phyloP scores from a whole-genome alignment of 2,888 invertebrate genomes.

The Heliconius aoede region DNA sequence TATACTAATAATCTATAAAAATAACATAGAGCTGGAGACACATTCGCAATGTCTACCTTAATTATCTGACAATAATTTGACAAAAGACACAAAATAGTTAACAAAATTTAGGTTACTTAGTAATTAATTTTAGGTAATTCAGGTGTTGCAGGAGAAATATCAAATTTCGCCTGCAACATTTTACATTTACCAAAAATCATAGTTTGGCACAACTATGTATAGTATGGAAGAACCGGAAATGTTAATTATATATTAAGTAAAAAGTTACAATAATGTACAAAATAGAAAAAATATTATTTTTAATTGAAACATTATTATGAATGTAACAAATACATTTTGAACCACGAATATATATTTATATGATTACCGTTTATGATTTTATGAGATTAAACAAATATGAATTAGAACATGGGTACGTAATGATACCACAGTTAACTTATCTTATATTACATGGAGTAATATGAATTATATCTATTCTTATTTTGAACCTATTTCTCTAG shows the following conservation, averaged over 20 bases:
- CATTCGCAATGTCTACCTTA: too few species aligned
- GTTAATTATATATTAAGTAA: too few species aligned
- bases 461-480: too few species aligned
- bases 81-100: background rate
- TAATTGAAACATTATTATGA: background rate
- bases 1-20: too few species aligned
- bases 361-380: background rate
- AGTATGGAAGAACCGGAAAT: slow-evolving; percentile 51
- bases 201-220: slow-evolving; percentile 54
- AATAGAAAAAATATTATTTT: background rate
- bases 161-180: background rate
- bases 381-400: background rate
- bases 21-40: background rate
- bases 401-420: too few species aligned
- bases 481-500: too few species aligned
- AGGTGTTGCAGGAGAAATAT: too few species aligned
- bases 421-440: too few species aligned
- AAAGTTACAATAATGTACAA: background rate
- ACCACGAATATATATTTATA: background rate
- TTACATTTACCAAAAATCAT: slow-evolving; percentile 6
- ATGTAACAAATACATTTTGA: background rate
- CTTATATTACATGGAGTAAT: too few species aligned
- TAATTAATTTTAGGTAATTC: too few species aligned
- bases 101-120: background rate
- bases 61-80: background rate